phyloP scores from a whole-genome alignment of 2,797 vertebrate species.

The Pyrocephalus nanus region DNA sequence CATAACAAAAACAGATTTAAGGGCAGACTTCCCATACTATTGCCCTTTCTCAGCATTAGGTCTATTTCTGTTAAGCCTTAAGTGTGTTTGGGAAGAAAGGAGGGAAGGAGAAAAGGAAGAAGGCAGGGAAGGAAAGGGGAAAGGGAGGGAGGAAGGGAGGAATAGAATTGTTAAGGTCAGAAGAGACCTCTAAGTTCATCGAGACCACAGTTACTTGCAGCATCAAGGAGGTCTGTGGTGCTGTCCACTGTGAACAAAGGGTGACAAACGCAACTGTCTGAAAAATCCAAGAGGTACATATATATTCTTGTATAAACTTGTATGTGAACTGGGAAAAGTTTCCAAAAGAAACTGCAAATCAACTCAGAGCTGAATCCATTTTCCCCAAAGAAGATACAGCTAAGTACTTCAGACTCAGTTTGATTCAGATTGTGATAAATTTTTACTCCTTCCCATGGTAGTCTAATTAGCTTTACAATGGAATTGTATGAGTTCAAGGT shows the following conservation, averaged over 20 bases:
- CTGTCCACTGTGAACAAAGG: neutral
- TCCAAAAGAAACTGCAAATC: neutral
- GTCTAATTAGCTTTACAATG: neutral
- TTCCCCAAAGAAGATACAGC: neutral
- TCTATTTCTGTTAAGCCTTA: neutral
- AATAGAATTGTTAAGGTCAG: too few relatives aligned
- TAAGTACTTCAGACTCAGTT: neutral
- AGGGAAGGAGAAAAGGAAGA: neutral
- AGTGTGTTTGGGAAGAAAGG: neutral
- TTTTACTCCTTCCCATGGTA: neutral
- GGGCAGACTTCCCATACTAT: neutral
- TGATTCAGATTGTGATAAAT: neutral
- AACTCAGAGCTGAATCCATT: neutral
- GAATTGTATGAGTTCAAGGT: neutral
- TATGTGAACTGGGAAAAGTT: neutral
- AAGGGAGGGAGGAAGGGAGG: too few relatives aligned
- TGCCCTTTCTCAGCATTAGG: neutral
- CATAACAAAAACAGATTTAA: neutral
- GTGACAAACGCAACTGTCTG: neutral
- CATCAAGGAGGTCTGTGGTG: neutral
- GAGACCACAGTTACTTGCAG: neutral
- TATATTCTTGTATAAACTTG: neutral
- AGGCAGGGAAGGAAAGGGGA: neutral
- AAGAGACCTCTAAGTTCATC: neutral
- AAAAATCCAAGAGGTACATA: neutral